Evolutionary conservation across 1,140 invertebrate genomes (phyloP).

Genomic region (Aricia agestis): DNA sequence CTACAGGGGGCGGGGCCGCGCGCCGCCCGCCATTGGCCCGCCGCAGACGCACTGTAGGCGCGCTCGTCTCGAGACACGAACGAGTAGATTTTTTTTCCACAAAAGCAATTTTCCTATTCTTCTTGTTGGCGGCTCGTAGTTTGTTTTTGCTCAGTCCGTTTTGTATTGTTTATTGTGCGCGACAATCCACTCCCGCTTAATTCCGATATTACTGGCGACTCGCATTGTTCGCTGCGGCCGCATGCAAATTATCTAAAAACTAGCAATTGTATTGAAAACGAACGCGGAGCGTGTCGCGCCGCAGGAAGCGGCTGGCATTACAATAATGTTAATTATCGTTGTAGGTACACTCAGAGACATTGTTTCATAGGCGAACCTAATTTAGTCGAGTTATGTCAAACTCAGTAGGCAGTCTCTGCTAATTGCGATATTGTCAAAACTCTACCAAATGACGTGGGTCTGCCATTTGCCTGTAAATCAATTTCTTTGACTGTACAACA

Average conservation of each 20-base stretch:
- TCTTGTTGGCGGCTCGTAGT: conserved; percentile 71
- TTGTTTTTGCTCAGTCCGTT: conserved; percentile 67
- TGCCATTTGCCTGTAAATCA: too few relatives aligned
- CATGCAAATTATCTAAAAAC: conserved; percentile 66
- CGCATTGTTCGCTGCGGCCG: conserved; percentile 58
- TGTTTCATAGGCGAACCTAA: background rate
- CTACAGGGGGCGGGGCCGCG: conserved; percentile 46
- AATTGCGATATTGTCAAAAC: too few relatives aligned
- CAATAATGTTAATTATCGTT: conserved; percentile 47
- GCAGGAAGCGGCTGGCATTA: conserved; percentile 32
- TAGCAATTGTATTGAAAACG: conserved; percentile 57
- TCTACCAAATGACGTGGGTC: too few relatives aligned
- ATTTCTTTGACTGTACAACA: conserved; percentile 23
- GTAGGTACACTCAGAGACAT: background rate
- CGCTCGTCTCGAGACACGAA: conserved; percentile 63
- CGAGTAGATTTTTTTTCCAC: conserved; percentile 74
- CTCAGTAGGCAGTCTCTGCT: too few relatives aligned
- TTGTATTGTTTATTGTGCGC: conserved; percentile 72
- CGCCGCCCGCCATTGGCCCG: conserved; percentile 54
- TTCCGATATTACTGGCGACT: conserved; percentile 64
- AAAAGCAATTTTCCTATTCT: conserved; percentile 75
- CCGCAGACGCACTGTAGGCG: conserved; percentile 56
- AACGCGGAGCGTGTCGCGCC: conserved; percentile 42
- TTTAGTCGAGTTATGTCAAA: too few relatives aligned
- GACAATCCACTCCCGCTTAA: conserved; percentile 69